Evolutionary conservation across 2,113 vertebrate species (phyloP).

Genomic region (Agapornis roseicollis): DNA sequence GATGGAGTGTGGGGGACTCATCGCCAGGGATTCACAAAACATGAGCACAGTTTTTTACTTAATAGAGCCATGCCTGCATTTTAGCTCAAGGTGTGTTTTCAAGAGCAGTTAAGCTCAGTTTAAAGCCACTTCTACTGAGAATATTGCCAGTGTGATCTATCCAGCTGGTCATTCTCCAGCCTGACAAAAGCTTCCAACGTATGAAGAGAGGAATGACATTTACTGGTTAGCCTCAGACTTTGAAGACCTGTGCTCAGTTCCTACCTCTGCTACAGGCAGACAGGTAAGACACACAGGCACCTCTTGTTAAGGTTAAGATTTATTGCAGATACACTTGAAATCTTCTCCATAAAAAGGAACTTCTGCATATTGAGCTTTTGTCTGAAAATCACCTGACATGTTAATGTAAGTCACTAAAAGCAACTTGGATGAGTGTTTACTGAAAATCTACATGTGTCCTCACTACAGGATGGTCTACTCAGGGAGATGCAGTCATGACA

Average conservation of each 20-base stretch:
- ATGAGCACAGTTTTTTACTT: fast-evolving
- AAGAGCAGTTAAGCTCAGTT: not conserved
- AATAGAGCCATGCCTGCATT: not conserved
- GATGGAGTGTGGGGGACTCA: not conserved
- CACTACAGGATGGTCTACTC: not conserved
- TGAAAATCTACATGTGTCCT: not conserved
- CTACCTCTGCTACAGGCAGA: not conserved
- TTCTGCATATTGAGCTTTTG: not conserved
- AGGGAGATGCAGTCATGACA: not conserved
- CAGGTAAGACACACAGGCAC: not conserved
- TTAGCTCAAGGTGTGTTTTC: not conserved
- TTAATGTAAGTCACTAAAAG: not conserved
- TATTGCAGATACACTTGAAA: not conserved
- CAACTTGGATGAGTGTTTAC: not conserved
- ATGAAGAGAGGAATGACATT: not conserved
- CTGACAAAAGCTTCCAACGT: not conserved
- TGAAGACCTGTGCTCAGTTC: not conserved
- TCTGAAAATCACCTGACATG: not conserved
- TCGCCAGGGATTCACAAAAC: not conserved
- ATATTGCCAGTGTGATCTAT: not conserved
- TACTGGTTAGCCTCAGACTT: not conserved
- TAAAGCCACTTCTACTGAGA: not conserved
- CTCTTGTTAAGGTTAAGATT: not conserved
- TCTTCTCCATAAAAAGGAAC: not conserved
- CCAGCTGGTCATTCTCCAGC: not conserved